phyloP scores from a whole-genome alignment of 2,113 vertebrate species.

The Formicarius rufipectus region DNA sequence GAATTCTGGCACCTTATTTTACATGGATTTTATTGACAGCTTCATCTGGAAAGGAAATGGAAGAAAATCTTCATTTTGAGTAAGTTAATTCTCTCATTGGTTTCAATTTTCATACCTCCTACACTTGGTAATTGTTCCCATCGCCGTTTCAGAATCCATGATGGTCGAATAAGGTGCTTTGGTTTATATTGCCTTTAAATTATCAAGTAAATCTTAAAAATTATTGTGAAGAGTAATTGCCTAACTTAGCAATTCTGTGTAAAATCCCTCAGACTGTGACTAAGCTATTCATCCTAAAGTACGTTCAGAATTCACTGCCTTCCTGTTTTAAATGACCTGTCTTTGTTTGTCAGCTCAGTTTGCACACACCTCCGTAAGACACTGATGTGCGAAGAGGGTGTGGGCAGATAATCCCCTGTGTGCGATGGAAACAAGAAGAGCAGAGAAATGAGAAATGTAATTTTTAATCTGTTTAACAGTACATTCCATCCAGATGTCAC shows the following conservation, averaged over 20 bases:
- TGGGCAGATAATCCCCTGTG: not conserved
- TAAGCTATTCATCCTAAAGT: not conserved
- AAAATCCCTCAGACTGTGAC: not conserved
- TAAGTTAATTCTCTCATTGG: not conserved
- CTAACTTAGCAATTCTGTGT: not conserved
- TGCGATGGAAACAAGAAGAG: not conserved
- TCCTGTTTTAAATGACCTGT: not conserved
- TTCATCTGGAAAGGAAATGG: not conserved
- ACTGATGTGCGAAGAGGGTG: not conserved
- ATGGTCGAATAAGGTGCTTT: not conserved
- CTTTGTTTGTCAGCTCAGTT: not conserved
- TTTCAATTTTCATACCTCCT: not conserved
- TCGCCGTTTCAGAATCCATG: rapidly evolving
- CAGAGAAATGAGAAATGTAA: not conserved
- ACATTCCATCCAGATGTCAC: not conserved
- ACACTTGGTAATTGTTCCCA: not conserved
- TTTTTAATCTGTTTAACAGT: not conserved
- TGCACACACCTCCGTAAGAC: not conserved
- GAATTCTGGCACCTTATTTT: not conserved
- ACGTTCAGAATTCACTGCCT: not conserved
- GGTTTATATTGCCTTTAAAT: not conserved
- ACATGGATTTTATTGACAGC: not conserved
- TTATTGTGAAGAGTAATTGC: not conserved
- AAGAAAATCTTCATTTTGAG: not conserved
- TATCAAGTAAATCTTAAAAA: not conserved